Conservation (phyloP, 2,888 invertebrate species). For the Tetrapedia diversipes region DNA sequence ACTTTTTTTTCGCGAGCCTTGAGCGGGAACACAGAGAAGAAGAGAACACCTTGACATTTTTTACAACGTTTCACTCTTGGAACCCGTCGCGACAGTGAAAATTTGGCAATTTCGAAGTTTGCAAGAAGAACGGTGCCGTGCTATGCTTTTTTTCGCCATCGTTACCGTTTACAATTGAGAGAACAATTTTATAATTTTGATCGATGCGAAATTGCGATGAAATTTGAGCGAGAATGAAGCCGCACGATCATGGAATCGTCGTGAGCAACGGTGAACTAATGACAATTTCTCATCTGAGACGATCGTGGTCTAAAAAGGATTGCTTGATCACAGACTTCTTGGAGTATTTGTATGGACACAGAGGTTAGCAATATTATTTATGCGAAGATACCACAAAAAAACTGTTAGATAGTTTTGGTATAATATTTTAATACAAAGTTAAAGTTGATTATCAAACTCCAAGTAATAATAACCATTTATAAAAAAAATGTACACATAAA, state of each 20-base stretch:
- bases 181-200: background rate
- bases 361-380: constrained; percentile 81
- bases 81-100: background rate
- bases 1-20: constrained; percentile 50
- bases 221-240: constrained; percentile 48
- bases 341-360: constrained; percentile 83
- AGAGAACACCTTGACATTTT: constrained; percentile 44
- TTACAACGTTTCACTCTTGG: background rate
- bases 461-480: too few species aligned
- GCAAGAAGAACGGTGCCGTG: background rate
- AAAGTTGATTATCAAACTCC: too few species aligned
- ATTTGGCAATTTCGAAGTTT: background rate
- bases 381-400: too few species aligned
- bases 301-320: constrained; percentile 78
- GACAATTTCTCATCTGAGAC: constrained; percentile 67
- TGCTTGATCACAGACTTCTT: constrained; percentile 83
- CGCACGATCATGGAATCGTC: constrained; percentile 55
- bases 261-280: constrained; percentile 25
- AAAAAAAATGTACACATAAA: too few species aligned
- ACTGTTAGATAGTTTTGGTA: too few species aligned
- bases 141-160: background rate
- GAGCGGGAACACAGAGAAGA: constrained; percentile 3
- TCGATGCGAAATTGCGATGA: constrained; percentile 1
- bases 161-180: too few species aligned
- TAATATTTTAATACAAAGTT: too few species aligned